Evolutionary conservation across 2,113 vertebrate species (phyloP), one percentile per base, ranked within the genome.

Genomic region (Accipiter virgatus): DNA sequence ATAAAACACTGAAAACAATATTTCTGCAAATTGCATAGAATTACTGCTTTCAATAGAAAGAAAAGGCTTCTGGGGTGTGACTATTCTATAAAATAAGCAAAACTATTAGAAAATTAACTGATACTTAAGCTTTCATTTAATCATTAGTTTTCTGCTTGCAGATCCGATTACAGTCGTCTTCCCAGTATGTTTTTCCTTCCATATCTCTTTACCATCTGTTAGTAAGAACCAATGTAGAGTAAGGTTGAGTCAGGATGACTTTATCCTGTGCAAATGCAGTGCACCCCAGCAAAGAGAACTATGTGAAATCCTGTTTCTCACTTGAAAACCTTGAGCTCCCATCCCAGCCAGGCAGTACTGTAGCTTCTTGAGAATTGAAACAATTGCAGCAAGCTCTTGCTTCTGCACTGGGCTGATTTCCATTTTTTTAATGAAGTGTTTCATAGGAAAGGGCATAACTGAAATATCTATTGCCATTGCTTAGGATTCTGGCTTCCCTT

Each of bases 41-140:
- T 66, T 67, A 34, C 63, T 84, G 42, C 42, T 87, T 84, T 81
- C 50, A 86, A 65, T 78, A 59, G 34, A 79, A 85, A 55, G 74
- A 92, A 62, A 48, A 88, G 15, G 27, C 29, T 96, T 87, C 78
- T 71, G 74, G 38, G 86, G 42, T 91, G 61, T 77, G 45, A 80
- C 19, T 42, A 72, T 40, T 96, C 23, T 72, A 68, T 88, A 91
- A 79, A 93, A 71, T 78, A 71, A 79, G 8, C 47, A n/a, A 42
- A 14, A 23, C 10, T 48, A 93, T 70, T 56, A 86, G 40, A 88
- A 93, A 93, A 73, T 86, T 95, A 95, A 91, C 34, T 88, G 67
- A 84, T 95, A 87, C 68, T 97, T 97, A 91, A 97, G 56, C 94
- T 98, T 98, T 91, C 84, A 90, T 84, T 97, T 98, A 96, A 92